Evolutionary conservation across 2,888 invertebrate genomes (phyloP), one percentile per base, ranked within the genome.

Genomic region (Drosophila neotestacea): DNA sequence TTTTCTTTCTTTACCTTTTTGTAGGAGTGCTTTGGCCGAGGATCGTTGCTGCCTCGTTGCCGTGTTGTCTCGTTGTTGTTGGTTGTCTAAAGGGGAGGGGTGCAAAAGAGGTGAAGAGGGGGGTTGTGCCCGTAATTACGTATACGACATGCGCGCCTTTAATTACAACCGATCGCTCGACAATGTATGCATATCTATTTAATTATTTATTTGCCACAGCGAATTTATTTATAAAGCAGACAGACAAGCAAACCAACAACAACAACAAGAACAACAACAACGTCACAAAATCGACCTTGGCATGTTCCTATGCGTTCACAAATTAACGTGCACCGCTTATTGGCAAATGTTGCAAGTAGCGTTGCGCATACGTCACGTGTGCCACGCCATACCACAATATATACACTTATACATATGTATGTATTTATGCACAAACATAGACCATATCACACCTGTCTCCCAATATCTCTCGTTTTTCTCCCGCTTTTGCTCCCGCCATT

Each of bases 151-250:
- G 79, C 50, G 62, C 79, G 75, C 65, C 54, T 70, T 77, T 77
- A 77, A 77, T 77, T 77, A 63, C 75, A 60, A 46, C 28, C 70
- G 81, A 80, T 83, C 80, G 63, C 39, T 47, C 64, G 41, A 73
- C 65, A 78, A 79, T 79, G 67, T 79, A 62, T 75, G 66, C 59
- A 79, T 75, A 75, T 79, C 79, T 77, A 77, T 87, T 84, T 86
- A 84, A 86, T 85, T 87, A 85, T 87, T 81, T 82, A 81, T 86
- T 81, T 84, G 68, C 80, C 72, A 73, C 48, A 67, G 73, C 61
- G 54, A 70, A 85, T 74, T 83, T 85, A 85, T 85, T 85, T 85
- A 87, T 85, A 89, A 87, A 70, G 74, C 86, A 77, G 58, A 28
- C 55, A 61, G 42, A 51, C 58, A 73, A 44, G 47, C 36, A 27